These are phyloP conservation scores for Epinotia nisella DNA, from an alignment of 2,888 invertebrate species.

Conservation along the genomic window DNA sequence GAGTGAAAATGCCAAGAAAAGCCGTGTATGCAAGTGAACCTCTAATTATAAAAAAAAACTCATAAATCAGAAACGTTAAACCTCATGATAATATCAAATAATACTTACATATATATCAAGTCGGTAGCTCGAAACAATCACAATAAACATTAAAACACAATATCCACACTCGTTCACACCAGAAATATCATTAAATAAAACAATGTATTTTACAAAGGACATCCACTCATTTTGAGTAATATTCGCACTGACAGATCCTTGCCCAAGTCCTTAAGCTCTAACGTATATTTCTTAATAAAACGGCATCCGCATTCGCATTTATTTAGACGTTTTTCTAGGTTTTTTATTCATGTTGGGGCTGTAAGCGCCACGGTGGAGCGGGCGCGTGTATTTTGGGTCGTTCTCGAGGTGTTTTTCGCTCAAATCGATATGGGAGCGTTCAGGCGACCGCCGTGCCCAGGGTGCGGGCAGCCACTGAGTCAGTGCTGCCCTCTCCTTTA, in stretches of 20 bases:
- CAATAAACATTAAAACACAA: constrained; percentile 18
- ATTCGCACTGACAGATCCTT: constrained; percentile 23
- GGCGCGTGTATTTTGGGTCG: constrained; percentile 21
- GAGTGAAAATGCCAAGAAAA: not conserved
- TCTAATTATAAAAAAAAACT: not conserved
- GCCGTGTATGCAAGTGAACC: not conserved
- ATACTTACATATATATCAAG: constrained; percentile 27
- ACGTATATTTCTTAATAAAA: constrained; percentile 4
- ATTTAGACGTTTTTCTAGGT: constrained; percentile 23
- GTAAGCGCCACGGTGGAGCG: not conserved
- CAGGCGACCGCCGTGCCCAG: constrained; percentile 22
- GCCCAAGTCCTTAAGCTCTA: not conserved
- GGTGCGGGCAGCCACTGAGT: constrained; percentile 38
- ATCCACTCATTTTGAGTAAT: constrained; percentile 16
- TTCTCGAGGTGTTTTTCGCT: constrained; percentile 16
- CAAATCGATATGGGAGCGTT: constrained; percentile 21
- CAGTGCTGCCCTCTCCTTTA: constrained; percentile 25
- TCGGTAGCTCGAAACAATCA: not conserved
- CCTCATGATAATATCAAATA: constrained; percentile 28
- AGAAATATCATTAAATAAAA: constrained; percentile 33
- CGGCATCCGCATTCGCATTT: not conserved
- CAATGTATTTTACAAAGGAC: constrained; percentile 28
- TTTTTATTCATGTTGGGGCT: constrained; percentile 39
- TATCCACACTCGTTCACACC: constrained; percentile 9
- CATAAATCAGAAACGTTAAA: not conserved